Base-by-base conservation (phyloP, 2,888 invertebrate genomes). In the Blastobasis lacticolella region DNA sequence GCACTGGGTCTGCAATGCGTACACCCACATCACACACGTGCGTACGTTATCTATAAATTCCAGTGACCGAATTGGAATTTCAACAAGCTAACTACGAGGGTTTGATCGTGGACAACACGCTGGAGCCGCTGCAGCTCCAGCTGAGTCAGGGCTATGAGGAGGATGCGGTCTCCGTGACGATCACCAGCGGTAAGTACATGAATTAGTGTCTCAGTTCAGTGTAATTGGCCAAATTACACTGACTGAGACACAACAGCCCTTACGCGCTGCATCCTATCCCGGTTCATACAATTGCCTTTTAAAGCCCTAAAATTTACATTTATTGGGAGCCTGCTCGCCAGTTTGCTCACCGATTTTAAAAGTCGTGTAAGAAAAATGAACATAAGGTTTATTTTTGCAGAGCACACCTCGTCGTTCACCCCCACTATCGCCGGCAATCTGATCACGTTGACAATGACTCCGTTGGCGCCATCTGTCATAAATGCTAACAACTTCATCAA, bases 71-170 rank as follows among this genome's bases (percentile, higher is more conserved):
- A n/a, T 55, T 83, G 53, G 58, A 62, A 56, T 84, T 84, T 49
- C 69, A 77, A 57, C 66, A 62, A 10, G 53, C 63, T 38, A 59
- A 65, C 54, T 81, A 82, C 54, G 62, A 67, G 56, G 83, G 81
- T 38, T 57, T 45, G 38, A 78, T 83, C 36, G 59, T 68, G 41
- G 70, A 80, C 53, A 75, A 77, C 55, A 46, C 10, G 10, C 56
- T 82, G 45, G 50, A 56, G 50, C 54, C 69, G 38, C 49, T 66
- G 41, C 58, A 61, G 10, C 60, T 83, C 38, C 59, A 64, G 52
- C 57, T 83, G 49, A 64, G 55, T 37, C 73, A 76, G 60, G 79
- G 79, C 1, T 78, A 73, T 52, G 69, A 69, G 55, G 59, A 56
- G 55, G 59, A 56, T 49, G 52, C 54, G 23, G 57, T 77, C 23